Evolutionary conservation across 2,113 vertebrate species (phyloP).

Genomic region (Dissostichus mawsoni): DNA sequence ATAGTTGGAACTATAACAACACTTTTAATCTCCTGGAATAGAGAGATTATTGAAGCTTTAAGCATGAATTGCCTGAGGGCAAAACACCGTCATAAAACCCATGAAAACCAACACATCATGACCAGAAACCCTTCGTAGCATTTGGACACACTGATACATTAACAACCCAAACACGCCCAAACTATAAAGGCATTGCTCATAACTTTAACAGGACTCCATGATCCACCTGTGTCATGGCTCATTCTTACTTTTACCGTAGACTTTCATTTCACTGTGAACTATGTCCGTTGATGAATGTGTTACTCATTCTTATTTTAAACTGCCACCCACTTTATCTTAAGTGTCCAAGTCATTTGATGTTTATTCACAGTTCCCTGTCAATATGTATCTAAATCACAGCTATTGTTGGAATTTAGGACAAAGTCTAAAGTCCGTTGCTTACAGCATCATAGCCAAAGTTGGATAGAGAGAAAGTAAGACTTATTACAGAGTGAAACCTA

Average conservation of each 20-base stretch:
- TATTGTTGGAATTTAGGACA: constrained; percentile 18
- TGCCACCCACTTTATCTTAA: neutral
- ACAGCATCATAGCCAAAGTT: neutral
- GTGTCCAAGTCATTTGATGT: neutral
- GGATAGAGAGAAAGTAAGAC: constrained; percentile 3
- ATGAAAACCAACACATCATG: constrained; percentile 36
- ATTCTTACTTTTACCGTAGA: neutral
- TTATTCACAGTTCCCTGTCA: constrained; percentile 38
- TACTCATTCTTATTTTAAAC: constrained; percentile 5
- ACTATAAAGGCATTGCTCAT: constrained; percentile 47
- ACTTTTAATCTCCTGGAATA: neutral
- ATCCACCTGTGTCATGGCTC: too few relatives aligned
- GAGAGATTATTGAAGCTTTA: constrained; percentile 18
- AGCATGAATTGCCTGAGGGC: neutral
- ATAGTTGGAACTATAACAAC: neutral
- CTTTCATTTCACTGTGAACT: neutral
- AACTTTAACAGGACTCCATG: neutral
- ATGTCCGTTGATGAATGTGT: neutral
- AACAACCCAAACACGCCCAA: constrained; percentile 71
- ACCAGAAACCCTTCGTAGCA: constrained; percentile 51
- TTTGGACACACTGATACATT: constrained; percentile 49
- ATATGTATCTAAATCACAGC: constrained; percentile 28
- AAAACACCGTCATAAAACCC: constrained; percentile 34
- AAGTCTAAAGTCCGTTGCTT: constrained; percentile 49
- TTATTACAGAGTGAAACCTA: constrained; percentile 5